Evolutionary conservation across 2,888 invertebrate genomes (phyloP), one percentile per base, ranked within the genome.

Genomic region (Luperina testacea): DNA sequence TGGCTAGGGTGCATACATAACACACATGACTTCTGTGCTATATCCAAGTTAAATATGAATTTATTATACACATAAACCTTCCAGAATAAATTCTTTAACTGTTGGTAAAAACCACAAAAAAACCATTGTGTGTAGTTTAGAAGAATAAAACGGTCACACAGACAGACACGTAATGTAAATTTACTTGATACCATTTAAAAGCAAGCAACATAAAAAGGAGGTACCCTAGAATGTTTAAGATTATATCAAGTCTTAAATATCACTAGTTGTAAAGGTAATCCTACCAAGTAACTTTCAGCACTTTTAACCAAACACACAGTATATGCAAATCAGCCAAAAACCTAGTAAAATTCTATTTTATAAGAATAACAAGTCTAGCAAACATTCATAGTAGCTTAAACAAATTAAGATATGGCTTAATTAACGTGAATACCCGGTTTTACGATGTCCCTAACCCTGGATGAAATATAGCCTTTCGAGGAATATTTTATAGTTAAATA

Each of bases 401-500:
- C 77, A 84, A 84, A 87, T 83, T 82, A 86, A 86, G 80, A 83
- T 87, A 86, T 86, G 72, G 84, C 80, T 86, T 87, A 87, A 88
- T 88, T 86, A 88, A 82, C 48, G 75, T 65, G 59, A 82, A 87
- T 81, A 75, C 72, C 81, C 80, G 72, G 76, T 79, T 84, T 83
- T 78, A 83, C 81, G 79, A 84, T 71, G 75, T 77, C 84, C 72
- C 78, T 69, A 38, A 68, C 65, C 68, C 51, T 64, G 24, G 42
- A 24, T 85, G 72, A 89, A 86, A 86, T 87, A 87, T 86, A 70
- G 85, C 80, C 24, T 70, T 67, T 71, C 78, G 83, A 85, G 77
- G 82, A 87, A 90, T 89, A 90, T 87, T 88, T 89, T 87, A 84
- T 84, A 81, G 45, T 84, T 78, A 83, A 86, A 88, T 86, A 88